A percentile compares a stretch with the other conserved stretches of the same genome.
Conservation (phyloP, 2,888 invertebrate species). For the Coronaproctus castanopsis region DNA sequence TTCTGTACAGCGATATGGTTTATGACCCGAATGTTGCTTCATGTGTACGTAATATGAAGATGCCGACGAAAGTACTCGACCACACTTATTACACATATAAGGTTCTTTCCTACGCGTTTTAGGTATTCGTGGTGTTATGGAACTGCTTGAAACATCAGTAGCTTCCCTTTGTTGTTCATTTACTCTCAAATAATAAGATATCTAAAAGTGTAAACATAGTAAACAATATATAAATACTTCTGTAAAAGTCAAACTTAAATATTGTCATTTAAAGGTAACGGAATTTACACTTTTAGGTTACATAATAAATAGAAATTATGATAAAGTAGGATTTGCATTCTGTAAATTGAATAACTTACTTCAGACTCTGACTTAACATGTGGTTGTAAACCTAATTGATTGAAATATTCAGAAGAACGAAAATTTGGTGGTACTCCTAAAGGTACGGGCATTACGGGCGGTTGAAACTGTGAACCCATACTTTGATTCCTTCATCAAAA, state of each 20-base stretch:
- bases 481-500: not conserved
- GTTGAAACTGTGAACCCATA: not conserved
- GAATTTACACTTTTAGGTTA: no score
- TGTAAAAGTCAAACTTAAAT: no score
- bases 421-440: not conserved
- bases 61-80: slow-evolving; percentile 52
- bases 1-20: slow-evolving; percentile 55
- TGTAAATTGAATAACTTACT: no score
- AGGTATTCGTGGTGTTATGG: not conserved
- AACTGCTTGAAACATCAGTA: not conserved
- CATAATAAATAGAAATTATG: no score
- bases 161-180: not conserved
- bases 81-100: slow-evolving; percentile 57
- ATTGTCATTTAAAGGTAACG: no score
- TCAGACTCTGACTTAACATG: not conserved
- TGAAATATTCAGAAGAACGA: not conserved
- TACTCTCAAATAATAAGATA: not conserved
- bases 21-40: slow-evolving; percentile 60
- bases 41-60: slow-evolving; percentile 64
- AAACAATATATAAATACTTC: no score
- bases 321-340: no score
- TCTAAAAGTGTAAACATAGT: no score
- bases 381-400: not conserved
- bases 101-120: slow-evolving; percentile 24
- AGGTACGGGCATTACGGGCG: not conserved